Evolutionary conservation across 2,888 invertebrate genomes (phyloP).

Genomic region (Luperina testacea): DNA sequence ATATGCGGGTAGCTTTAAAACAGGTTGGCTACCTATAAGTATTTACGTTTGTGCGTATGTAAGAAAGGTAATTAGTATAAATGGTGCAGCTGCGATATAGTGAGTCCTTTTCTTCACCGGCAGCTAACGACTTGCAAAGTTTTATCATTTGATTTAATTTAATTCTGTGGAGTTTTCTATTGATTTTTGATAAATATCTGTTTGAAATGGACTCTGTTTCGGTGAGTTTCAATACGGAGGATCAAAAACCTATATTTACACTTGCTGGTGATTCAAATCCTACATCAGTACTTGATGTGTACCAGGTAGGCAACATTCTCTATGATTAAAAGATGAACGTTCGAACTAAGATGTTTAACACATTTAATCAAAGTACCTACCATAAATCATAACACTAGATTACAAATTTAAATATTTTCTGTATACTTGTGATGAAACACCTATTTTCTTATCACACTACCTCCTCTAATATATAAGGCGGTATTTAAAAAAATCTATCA

Average conservation of each 20-base stretch:
- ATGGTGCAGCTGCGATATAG: slow-evolving; percentile 63
- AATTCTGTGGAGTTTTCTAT: slow-evolving; percentile 18
- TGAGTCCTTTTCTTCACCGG: slow-evolving; percentile 67
- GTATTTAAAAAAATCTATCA: no score
- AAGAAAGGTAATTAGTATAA: slow-evolving; percentile 70
- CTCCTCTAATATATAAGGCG: no score
- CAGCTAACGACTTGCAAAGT: slow-evolving; percentile 50
- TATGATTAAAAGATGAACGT: not conserved
- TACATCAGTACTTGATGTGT: slow-evolving; percentile 60
- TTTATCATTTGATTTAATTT: slow-evolving; percentile 17
- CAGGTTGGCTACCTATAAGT: slow-evolving; percentile 49
- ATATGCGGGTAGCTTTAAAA: slow-evolving; percentile 65
- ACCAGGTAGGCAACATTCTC: not conserved
- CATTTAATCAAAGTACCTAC: not conserved
- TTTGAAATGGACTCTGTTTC: slow-evolving; percentile 73
- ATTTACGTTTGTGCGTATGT: slow-evolving; percentile 54
- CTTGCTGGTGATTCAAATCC: slow-evolving; percentile 74
- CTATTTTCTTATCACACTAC: no score
- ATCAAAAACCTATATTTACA: slow-evolving; percentile 78
- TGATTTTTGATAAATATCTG: slow-evolving; percentile 9
- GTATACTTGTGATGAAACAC: no score
- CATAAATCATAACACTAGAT: not conserved
- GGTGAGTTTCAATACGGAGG: slow-evolving; percentile 76
- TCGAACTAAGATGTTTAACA: not conserved
- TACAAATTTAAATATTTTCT: no score